Evolutionary conservation across 2,113 vertebrate genomes (phyloP).

Genomic region (Ptilonorhynchus violaceus): DNA sequence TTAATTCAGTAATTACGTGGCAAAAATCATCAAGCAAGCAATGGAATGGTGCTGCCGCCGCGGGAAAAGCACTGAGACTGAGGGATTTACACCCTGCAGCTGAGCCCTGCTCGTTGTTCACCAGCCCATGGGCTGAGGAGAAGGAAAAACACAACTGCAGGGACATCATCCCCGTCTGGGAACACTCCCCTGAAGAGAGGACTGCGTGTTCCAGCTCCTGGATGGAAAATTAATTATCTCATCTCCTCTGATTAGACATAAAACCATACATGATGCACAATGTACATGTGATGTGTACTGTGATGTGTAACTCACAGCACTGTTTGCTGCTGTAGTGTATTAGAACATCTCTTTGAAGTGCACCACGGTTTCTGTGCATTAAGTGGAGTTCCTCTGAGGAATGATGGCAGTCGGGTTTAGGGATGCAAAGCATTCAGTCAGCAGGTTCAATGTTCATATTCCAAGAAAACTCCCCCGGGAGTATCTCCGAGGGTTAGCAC

Average conservation of each 20-base stretch:
- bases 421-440: neutral
- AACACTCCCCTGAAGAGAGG: neutral
- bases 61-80: neutral
- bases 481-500: neutral
- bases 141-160: neutral
- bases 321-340: neutral
- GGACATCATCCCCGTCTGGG: neutral
- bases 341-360: neutral
- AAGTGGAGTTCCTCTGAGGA: neutral
- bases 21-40: neutral
- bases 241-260: neutral
- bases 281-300: neutral
- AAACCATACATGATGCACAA: neutral
- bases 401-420: neutral
- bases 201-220: neutral
- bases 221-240: neutral
- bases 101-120: neutral
- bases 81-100: neutral
- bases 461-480: neutral
- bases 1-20: neutral
- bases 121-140: neutral
- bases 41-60: rapidly evolving
- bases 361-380: neutral
- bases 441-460: neutral
- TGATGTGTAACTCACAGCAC: neutral